Evolutionary conservation across 2,113 vertebrate genomes (phyloP).

Genomic region (Thunnus maccoyii): DNA sequence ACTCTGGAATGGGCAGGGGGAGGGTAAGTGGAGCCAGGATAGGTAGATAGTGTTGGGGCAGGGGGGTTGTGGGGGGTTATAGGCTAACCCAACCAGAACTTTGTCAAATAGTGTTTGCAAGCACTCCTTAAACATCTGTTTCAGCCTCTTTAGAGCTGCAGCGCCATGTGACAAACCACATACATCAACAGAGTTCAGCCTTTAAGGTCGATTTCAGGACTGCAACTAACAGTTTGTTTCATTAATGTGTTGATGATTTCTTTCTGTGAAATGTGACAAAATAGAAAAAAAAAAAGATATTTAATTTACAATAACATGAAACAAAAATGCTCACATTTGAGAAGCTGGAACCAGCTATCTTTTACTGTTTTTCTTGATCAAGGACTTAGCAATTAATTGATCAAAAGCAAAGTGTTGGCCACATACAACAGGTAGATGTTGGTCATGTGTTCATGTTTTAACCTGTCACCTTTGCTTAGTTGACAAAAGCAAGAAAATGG

Average conservation of each 20-base stretch:
- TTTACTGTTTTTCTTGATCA: no score
- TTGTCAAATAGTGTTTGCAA: slow-evolving; percentile 7
- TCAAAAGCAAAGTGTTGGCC: no score
- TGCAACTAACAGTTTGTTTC: background rate
- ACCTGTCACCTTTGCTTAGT: background rate
- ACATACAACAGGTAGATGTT: background rate
- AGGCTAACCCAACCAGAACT: slow-evolving; percentile 51
- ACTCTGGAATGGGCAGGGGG: slow-evolving; percentile 42
- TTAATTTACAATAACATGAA: no score
- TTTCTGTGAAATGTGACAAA: no score
- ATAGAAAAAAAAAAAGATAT: no score
- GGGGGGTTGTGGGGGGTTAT: slow-evolving; percentile 21
- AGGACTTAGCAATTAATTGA: no score
- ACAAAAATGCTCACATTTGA: no score
- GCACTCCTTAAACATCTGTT: slow-evolving; percentile 21
- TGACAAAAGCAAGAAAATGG: background rate
- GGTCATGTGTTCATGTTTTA: background rate
- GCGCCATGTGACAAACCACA: slow-evolving; percentile 1
- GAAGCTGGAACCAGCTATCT: no score
- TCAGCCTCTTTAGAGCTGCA: slow-evolving; percentile 4
- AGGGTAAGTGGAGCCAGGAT: background rate
- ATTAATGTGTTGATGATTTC: background rate
- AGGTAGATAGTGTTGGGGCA: slow-evolving; percentile 8
- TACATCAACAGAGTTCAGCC: background rate
- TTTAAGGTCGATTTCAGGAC: background rate